Evolutionary conservation across 2,888 invertebrate genomes (phyloP), one percentile per base, ranked within the genome.

Genomic region (Lingula anatina): DNA sequence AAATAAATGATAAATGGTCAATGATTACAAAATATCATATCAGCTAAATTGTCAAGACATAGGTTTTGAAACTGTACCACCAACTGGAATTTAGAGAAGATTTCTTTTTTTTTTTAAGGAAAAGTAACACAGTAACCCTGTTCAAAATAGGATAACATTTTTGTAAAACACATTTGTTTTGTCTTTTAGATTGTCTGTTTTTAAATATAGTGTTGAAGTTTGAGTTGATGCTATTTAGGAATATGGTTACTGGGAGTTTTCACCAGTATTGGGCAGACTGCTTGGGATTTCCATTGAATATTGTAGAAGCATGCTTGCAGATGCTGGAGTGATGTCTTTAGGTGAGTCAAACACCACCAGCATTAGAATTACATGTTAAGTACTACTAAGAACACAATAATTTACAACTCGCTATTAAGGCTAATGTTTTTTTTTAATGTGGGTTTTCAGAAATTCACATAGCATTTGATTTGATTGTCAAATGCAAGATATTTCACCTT

Each of bases 251-350:
- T 59, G 58, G 58, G 48, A 49, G 5, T 51, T 60, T 23, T 38
- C 45, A 20, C 27, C 27, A 15, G 28, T 43, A 2, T 37, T 61
- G 7, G 53, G 54, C 36, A 27, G 40, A 7, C 42, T 55, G 5
- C 47, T 61, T n/a, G 47, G 53, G 5, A 46, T 61, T 21, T 47
- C 57, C 40, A 48, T 54, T 24, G 18, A 27, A 35, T 15, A 53
- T 12, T 58, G 58, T 43, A 43, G 40, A 36, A 15, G 44, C 5
- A 42, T 56, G 26, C 47, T 61, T 24, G 44, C 42, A 7, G 39
- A 31, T 25, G 56, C 55, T 48, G 61, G 61, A 3, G 43, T 61
- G 9, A 37, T 37, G n/a, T 61, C 61, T n/a, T 44, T 61, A 15
- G 61, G 61, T 61, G 49, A 46, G 54, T 41, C 31, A 31, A 3